Evolutionary conservation across 37 sponge, comb jelly and placozoan genomes (phyloP), one percentile per base, ranked within the genome.

Genomic region (Dysidea cf. avara): DNA sequence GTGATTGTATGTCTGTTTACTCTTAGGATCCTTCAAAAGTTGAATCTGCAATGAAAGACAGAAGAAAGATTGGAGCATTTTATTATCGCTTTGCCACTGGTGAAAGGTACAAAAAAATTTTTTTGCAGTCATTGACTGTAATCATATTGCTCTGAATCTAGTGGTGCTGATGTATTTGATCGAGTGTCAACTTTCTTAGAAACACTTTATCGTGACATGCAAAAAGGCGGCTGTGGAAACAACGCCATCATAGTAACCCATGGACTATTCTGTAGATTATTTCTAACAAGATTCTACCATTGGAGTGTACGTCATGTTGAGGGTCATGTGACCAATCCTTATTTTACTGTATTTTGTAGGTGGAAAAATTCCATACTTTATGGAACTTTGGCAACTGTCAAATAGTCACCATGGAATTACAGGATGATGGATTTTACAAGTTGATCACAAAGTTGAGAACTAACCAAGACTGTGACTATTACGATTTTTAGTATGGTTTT

Each of bases 151-250:
- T 49, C 25, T 66, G 7, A 52, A 13, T 68, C 13, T 39, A 92
- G 92, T 92, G 92, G 92, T 17, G 84, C 92, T 56, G 92, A 92
- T 74, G 92, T 92, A 76, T 92, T 72, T 68, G 92, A 92, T 36
- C 50, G 92, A 38, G 92, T 92, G 37, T 92, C 92, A 26, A 86
- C 75, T 12, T 92, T 92, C 70, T 77, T 92, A 32, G 92, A 92
- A 72, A 83, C 92, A 17, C 60, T 92, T 52, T 83, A 92, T 35
- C 65, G 92, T 13, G 92, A 92, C 77, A 92, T 92, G 88, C 68
- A 83, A 60, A 92, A 83, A 72, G 92, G 92, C 14, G 34, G 66
- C 39, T 92, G 92, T 86, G 87, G 87, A 24, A 55, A 87, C 39
- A 92, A 92, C 65, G 71, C 87, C 35, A 56, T 92, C 29, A 74